phyloP scores from a whole-genome alignment of 2,113 vertebrate genomes.

The Semnornis frantzii region DNA sequence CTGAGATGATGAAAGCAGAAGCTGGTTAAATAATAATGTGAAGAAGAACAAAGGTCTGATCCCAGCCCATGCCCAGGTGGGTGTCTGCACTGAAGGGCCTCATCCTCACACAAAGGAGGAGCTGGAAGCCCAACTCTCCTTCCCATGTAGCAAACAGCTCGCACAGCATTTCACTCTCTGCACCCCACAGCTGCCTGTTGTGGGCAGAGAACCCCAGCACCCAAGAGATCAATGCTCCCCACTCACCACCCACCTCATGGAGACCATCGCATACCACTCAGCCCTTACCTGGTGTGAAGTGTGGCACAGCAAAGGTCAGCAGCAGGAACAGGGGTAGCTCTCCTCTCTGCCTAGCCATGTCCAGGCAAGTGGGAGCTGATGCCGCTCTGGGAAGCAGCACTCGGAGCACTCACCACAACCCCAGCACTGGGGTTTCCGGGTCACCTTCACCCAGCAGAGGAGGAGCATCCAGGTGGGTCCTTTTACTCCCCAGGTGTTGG shows the following conservation, averaged over 20 bases:
- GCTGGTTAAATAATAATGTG: background rate
- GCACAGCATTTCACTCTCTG: fast-evolving
- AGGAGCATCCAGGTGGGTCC: slow-evolving; percentile 8
- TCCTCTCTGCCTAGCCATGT: background rate
- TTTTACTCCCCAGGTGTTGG: background rate
- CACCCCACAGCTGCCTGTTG: too few species aligned
- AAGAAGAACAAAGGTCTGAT: background rate
- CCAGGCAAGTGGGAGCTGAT: background rate
- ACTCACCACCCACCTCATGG: fast-evolving
- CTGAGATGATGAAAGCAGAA: background rate
- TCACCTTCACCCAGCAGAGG: background rate
- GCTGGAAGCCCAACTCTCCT: background rate
- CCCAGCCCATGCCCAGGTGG: background rate
- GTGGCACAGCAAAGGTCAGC: slow-evolving; percentile 1
- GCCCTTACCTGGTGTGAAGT: slow-evolving; percentile 42
- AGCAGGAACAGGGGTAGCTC: background rate
- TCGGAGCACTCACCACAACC: background rate
- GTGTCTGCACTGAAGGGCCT: background rate
- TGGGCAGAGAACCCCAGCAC: fast-evolving
- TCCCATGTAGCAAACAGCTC: background rate
- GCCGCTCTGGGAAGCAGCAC: fast-evolving
- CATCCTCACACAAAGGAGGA: background rate
- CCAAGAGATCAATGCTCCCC: fast-evolving
- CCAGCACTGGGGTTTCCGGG: background rate
- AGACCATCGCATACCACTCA: background rate